A percentile compares a stretch with the other conserved stretches of the same genome.
These are phyloP conservation scores for Cylindroiulus punctatus DNA, from an alignment of 2,888 invertebrate species.

Conservation along the genomic window DNA sequence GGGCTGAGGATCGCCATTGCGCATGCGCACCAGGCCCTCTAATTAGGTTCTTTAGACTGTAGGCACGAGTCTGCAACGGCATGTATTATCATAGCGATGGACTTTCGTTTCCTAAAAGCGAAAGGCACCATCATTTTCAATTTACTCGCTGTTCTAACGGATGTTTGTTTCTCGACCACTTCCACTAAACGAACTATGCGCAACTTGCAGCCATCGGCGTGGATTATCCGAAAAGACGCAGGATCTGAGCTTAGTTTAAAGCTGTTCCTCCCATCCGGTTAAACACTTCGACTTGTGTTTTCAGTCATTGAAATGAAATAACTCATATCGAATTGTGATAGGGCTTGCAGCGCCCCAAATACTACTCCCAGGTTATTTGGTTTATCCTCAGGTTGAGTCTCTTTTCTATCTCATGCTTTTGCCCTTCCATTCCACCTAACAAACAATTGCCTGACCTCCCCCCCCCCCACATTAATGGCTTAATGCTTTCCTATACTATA, in stretches of 20 bases:
- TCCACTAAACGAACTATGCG: background rate
- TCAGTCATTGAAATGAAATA: too few relatives aligned
- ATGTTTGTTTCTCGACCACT: slow-evolving; percentile 12
- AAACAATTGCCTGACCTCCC: too few relatives aligned
- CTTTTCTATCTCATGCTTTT: too few relatives aligned
- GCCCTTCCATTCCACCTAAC: too few relatives aligned
- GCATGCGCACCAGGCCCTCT: background rate
- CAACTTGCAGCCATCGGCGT: background rate
- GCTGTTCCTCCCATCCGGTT: too few relatives aligned
- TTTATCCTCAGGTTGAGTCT: too few relatives aligned
- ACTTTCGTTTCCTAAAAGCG: slow-evolving; percentile 4
- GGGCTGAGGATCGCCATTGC: background rate
- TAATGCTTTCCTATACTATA: too few relatives aligned
- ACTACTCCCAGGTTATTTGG: too few relatives aligned
- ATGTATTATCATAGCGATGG: background rate
- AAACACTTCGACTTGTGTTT: too few relatives aligned
- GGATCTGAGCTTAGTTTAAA: background rate
- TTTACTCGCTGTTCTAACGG: slow-evolving; percentile 19
- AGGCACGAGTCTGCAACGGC: slow-evolving; percentile 5
- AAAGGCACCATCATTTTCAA: slow-evolving; percentile 17
- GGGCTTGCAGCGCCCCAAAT: too few relatives aligned
- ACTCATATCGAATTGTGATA: too few relatives aligned
- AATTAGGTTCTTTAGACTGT: slow-evolving; percentile 25
- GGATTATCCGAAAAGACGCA: background rate
- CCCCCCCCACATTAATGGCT: too few relatives aligned